Conservation (phyloP, 2,888 invertebrate genomes). For the Odiellus spinosus region DNA sequence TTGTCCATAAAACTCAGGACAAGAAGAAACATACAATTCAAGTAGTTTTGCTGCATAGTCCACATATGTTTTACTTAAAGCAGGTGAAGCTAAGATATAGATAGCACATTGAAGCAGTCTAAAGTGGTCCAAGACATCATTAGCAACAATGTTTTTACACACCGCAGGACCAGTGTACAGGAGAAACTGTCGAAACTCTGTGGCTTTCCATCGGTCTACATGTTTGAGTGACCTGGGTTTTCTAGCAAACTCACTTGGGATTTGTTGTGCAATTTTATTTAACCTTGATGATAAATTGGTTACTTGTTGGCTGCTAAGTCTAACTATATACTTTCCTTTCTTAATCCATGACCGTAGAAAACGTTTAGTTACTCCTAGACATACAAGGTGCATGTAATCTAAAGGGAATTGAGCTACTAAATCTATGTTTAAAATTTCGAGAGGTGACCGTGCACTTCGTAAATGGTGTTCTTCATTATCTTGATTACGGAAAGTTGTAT, state of each 20-base stretch:
- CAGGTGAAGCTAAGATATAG: too few relatives aligned
- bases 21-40: neutral
- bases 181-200: constrained; percentile 23
- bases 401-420: constrained; percentile 22
- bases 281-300: too few relatives aligned
- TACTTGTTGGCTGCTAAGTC: too few relatives aligned
- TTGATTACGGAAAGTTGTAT: constrained; percentile 14
- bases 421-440: constrained; percentile 13
- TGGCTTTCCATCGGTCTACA: constrained; percentile 24
- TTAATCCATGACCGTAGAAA: constrained; percentile 15
- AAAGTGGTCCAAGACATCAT: constrained; percentile 19
- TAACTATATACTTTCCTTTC: neutral
- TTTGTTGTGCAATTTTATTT: neutral
- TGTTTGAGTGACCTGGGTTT: constrained; percentile 22
- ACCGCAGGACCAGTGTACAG: constrained; percentile 23
- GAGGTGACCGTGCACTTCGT: constrained; percentile 9
- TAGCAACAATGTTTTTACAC: constrained; percentile 16
- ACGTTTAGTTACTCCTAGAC: constrained; percentile 22
- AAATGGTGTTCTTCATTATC: constrained; percentile 18
- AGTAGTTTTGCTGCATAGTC: too few relatives aligned
- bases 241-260: constrained; percentile 15
- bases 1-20: neutral
- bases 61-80: too few relatives aligned
- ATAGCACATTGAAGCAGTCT: constrained; percentile 4
- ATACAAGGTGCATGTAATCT: constrained; percentile 26